A percentile compares a stretch with the other conserved stretches of the same genome.
These are phyloP conservation scores for Cheilosia grossa DNA, from an alignment of 2,888 invertebrate species.

Conservation along the genomic window DNA sequence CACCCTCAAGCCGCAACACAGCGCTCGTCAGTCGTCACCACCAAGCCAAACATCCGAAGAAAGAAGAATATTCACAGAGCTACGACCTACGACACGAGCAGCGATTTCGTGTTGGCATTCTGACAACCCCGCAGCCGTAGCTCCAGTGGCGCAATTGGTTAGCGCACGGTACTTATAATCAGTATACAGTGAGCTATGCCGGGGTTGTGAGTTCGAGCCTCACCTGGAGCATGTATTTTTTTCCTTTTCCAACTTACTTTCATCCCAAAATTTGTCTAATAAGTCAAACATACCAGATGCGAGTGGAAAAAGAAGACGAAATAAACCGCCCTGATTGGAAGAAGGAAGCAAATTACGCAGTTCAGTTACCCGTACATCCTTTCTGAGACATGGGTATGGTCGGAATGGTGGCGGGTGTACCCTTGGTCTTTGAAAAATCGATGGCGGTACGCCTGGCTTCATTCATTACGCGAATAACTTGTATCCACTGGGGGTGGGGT, in stretches of 20 bases:
- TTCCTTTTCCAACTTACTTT: conserved; percentile 11
- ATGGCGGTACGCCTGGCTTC: conserved; percentile 52
- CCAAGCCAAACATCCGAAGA: no score
- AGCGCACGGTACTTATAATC: conserved; percentile 75
- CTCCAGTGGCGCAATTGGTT: conserved; percentile 75
- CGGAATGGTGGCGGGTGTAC: background rate
- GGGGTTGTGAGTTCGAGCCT: conserved; percentile 75
- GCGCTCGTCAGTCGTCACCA: no score
- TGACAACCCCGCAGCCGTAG: conserved; percentile 63
- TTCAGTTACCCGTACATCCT: conserved; percentile 30
- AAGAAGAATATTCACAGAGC: background rate
- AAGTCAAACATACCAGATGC: conserved; percentile 38
- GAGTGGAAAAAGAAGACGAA: conserved; percentile 8
- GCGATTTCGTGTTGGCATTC: conserved; percentile 12
- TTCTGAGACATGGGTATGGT: background rate
- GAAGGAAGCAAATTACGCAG: conserved; percentile 39
- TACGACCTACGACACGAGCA: no score
- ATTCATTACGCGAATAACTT: conserved; percentile 62
- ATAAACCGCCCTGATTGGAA: conserved; percentile 18
- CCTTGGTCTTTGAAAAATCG: conserved; percentile 52
- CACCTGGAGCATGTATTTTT: conserved; percentile 68
- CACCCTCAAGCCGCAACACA: background rate
- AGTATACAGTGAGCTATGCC: conserved; percentile 72
- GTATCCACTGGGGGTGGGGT: conserved; percentile 16
- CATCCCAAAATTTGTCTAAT: conserved; percentile 1